These are phyloP conservation scores for Drosophila arizonae DNA, from an alignment of 1,140 invertebrate genomes.

Conservation along the genomic window DNA sequence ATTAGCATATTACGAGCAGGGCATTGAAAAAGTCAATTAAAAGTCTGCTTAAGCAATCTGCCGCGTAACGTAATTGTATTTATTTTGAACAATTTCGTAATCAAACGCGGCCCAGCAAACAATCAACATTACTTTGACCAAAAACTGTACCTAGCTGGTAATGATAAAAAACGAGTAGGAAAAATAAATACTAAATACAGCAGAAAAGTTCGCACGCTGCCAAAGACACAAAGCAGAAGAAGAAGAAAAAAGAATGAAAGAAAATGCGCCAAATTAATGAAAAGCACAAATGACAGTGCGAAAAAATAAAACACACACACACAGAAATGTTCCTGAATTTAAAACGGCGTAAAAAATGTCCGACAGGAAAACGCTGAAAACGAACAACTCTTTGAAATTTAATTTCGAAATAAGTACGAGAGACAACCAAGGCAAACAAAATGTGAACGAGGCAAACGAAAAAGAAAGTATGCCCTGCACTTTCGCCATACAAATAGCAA, in stretches of 20 bases:
- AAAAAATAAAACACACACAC: slow-evolving; percentile 6
- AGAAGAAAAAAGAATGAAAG: slow-evolving; percentile 9
- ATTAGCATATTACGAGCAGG: background rate
- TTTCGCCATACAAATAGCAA: slow-evolving; percentile 8
- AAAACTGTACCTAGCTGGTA: slow-evolving; percentile 48
- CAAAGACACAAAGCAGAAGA: background rate
- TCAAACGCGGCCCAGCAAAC: slow-evolving; percentile 75
- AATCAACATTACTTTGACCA: slow-evolving; percentile 76
- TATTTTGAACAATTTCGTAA: slow-evolving; percentile 79
- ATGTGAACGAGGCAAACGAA: slow-evolving; percentile 35
- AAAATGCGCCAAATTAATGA: slow-evolving; percentile 72
- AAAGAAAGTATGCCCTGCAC: slow-evolving; percentile 45
- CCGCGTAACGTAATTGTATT: slow-evolving; percentile 68
- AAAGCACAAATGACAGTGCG: slow-evolving; percentile 74
- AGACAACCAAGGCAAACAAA: slow-evolving; percentile 33
- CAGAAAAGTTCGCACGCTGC: slow-evolving; percentile 66
- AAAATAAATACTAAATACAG: slow-evolving; percentile 42
- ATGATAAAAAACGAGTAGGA: slow-evolving; percentile 41
- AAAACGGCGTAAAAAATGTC: slow-evolving; percentile 51
- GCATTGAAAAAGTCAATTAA: slow-evolving; percentile 68
- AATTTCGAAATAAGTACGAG: slow-evolving; percentile 70
- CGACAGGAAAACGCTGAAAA: slow-evolving; percentile 36
- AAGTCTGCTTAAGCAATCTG: slow-evolving; percentile 46
- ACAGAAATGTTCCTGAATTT: slow-evolving; percentile 32
- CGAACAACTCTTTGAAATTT: slow-evolving; percentile 68